Base-by-base conservation (phyloP, 2,888 invertebrate species). In the Villa cingulata region DNA sequence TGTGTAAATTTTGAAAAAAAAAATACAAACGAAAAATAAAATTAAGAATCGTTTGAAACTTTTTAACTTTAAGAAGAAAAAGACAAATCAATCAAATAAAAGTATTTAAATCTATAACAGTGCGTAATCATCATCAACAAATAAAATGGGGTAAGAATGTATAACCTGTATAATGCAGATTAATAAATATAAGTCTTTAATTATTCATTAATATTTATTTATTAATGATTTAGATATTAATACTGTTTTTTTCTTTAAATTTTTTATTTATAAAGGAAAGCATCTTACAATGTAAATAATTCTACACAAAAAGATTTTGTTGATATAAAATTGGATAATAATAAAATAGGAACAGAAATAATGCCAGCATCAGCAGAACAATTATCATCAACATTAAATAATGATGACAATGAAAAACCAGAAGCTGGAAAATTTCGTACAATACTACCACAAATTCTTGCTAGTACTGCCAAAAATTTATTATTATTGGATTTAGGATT, bases 401-500 rank as follows among this genome's bases (percentile, higher is more conserved):
- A 6, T 23, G n/a, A 34, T 10, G 32, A 14, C 3, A 32, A 44
- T 37, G 43, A 49, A 43, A 49, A 46, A 23, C 48, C 50, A 39
- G 52, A 53, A 42, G 54, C 46, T 6, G 47, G 53, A 23, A 45
- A 38, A 48, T 56, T 55, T 48, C 51, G 54, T 34, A 48, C 48
- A 19, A 49, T 54, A 19, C 42, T 56, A 15, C 55, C 54, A 37
- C 55, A 56, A 75, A 68, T 75, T 6, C 46, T 74, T 56, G 76
- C 76, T 62, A 74, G 74, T 48, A 62, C 74, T 14, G 74, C 76
- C 2, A 62, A 76, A 53, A 73, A 77, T 57, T 66, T 75, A 48
- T 60, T 76, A 20, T 63, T 77, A 39, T 62, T 76, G 39, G 76
- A 76, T 20, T 63, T 77, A 37, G 76, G 77, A 15, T 68, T 76